A percentile compares a stretch with the other conserved stretches of the same genome.
These are phyloP conservation scores for Platynereis dumerilii DNA, from an alignment of 2,888 invertebrate species.

Conservation along the genomic window DNA sequence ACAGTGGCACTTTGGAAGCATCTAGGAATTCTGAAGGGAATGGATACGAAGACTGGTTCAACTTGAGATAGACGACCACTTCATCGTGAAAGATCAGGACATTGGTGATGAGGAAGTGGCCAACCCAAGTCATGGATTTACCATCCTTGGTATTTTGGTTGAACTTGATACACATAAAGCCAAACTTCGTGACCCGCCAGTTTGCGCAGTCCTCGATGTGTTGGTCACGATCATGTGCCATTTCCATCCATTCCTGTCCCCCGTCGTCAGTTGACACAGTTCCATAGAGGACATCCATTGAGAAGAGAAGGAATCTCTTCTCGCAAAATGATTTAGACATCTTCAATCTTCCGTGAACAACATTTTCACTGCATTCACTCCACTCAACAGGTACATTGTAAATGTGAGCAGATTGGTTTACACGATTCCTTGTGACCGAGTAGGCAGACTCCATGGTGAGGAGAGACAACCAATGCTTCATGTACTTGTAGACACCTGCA, in stretches of 20 bases:
- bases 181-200: no score
- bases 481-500: background rate
- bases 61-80: background rate
- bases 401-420: background rate
- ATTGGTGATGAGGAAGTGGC: conserved; percentile 3
- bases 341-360: background rate
- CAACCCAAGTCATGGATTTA: background rate
- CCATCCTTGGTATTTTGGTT: no score
- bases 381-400: conserved; percentile 11
- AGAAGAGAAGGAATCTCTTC: background rate
- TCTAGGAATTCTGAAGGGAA: background rate
- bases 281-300: no score
- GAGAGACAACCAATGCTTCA: conserved; percentile 8
- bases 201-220: no score
- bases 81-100: background rate
- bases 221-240: no score
- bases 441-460: conserved; percentile 11
- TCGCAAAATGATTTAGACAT: background rate
- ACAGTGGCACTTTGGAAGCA: background rate
- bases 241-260: no score
- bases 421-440: background rate
- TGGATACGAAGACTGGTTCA: background rate
- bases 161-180: no score
- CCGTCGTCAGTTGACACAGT: no score
- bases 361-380: background rate